phyloP scores from a whole-genome alignment of 2,888 invertebrate species.

The Caenorhabditis drosophilae region DNA sequence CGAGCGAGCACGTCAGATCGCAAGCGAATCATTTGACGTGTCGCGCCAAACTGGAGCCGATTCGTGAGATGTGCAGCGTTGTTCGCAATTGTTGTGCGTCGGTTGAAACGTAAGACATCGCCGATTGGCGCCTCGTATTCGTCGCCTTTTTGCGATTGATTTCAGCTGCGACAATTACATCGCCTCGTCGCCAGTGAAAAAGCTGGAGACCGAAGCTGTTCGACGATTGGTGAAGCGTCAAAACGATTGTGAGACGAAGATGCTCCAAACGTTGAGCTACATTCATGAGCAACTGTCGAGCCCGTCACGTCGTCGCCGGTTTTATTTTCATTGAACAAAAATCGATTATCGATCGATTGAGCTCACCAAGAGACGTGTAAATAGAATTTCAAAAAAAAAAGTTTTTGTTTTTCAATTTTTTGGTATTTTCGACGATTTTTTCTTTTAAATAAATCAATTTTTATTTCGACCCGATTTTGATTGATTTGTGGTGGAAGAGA shows the following conservation, averaged over 20 bases:
- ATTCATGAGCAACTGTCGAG: slow-evolving; percentile 46
- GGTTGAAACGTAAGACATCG: slow-evolving; percentile 33
- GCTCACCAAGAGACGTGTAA: too few relatives aligned
- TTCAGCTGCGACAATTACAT: slow-evolving; percentile 51
- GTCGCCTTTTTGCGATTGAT: too few relatives aligned
- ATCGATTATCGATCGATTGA: too few relatives aligned
- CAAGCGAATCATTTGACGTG: slow-evolving; percentile 43
- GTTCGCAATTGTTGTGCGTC: slow-evolving; percentile 44
- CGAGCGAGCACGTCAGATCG: slow-evolving; percentile 37
- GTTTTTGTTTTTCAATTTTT: too few relatives aligned
- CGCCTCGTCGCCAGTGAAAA: slow-evolving; percentile 43
- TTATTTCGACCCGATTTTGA: too few relatives aligned
- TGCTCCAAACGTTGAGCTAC: slow-evolving; percentile 47
- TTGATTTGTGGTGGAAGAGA: too few relatives aligned
- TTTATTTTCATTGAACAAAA: slow-evolving; percentile 33
- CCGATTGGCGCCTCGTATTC: neutral
- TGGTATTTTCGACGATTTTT: too few relatives aligned
- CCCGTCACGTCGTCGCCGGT: slow-evolving; percentile 39
- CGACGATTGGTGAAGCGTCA: slow-evolving; percentile 38
- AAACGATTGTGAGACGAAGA: slow-evolving; percentile 46
- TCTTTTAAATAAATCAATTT: too few relatives aligned
- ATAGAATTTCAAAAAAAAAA: too few relatives aligned
- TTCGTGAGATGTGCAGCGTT: slow-evolving; percentile 39
- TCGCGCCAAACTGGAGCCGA: slow-evolving; percentile 44
- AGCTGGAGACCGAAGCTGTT: slow-evolving; percentile 42